A percentile compares a stretch with the other conserved stretches of the same genome.
Evolutionary conservation across 1,140 invertebrate genomes (phyloP).

Genomic region (Bombus confusus): DNA sequence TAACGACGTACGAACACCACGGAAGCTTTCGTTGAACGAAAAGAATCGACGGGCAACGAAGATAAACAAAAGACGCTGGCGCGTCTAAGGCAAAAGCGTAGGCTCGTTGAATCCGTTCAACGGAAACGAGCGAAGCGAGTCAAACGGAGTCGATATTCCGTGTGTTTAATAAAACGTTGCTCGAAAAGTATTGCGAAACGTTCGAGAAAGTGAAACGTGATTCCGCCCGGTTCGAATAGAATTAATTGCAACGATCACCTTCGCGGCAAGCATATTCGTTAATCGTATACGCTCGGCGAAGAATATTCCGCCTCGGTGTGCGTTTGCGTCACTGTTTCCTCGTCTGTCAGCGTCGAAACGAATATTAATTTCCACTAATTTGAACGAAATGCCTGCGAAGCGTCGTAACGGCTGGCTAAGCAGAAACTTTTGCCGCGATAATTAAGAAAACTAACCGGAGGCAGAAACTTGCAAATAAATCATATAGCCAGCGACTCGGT

Average conservation of each 20-base stretch:
- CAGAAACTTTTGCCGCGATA: slow-evolving; percentile 26
- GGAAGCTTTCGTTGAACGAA: no score
- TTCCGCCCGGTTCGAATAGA: no score
- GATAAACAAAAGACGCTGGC: no score
- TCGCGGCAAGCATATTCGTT: slow-evolving; percentile 44
- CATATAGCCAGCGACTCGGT: not conserved
- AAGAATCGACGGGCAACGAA: no score
- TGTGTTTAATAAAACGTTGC: not conserved
- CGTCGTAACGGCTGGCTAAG: slow-evolving; percentile 14
- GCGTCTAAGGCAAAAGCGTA: no score
- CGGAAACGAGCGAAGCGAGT: no score
- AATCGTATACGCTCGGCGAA: not conserved
- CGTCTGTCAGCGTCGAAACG: slow-evolving; percentile 13
- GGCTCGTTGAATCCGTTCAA: no score
- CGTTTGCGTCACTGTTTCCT: slow-evolving; percentile 30
- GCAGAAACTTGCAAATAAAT: not conserved
- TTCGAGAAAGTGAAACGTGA: slow-evolving; percentile 35
- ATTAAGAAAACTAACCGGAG: slow-evolving; percentile 8
- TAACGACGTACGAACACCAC: no score
- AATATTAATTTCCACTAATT: slow-evolving; percentile 38
- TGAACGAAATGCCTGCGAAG: not conserved
- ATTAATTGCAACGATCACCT: slow-evolving; percentile 22
- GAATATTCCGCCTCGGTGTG: not conserved
- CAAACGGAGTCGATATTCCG: not conserved
- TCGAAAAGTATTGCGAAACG: not conserved